Evolutionary conservation across 2,888 invertebrate species (phyloP), one percentile per base, ranked within the genome.

Genomic region (Xestobium rufovillosum): DNA sequence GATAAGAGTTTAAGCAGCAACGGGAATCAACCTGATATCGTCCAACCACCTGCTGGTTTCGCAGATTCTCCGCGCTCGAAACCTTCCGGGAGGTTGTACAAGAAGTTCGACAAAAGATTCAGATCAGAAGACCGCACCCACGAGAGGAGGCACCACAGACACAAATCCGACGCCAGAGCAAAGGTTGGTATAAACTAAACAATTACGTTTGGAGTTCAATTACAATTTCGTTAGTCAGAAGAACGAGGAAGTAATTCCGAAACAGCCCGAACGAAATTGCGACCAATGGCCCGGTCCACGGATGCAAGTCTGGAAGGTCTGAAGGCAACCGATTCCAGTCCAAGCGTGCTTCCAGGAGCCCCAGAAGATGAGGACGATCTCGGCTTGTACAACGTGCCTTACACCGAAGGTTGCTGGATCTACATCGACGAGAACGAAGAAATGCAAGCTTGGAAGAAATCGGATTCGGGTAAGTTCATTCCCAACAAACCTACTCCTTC

Each of bases 1-100:
- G 60, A 63, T 39, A 54, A 59, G 3, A 63, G 61, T 17, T 46
- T 50, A 35, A 49, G 52, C 26, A 19, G 23, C 23, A 19, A n/a
- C n/a, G 23, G 23, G n/a, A 6, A 53, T 43, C 29, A 48, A 49
- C 27, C 50, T 41, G 83, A 85, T 53, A 88, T 89, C 49, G 88
- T 89, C 2, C 84, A 87, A 55, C 89, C 89, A 0, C 89, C 89
- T 2, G 88, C 86, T 10, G 87, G 87, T 27, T 90, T 89, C 59
- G 89, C 86, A 4, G 89, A 90, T 61, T 88, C 87, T 0, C 89
- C 89, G 3, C 55, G 68, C 48, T 44, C 59, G 31, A 63, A 66
- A 33, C 63, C 66, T 43, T 45, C 49, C 70, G 75, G 73, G 6
- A 68, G 82, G 2, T 62, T 85, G 14, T 85, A 84, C 59, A 86